Evolutionary conservation across 2,113 vertebrate genomes (phyloP).

Genomic region (Bufo gargarizans): DNA sequence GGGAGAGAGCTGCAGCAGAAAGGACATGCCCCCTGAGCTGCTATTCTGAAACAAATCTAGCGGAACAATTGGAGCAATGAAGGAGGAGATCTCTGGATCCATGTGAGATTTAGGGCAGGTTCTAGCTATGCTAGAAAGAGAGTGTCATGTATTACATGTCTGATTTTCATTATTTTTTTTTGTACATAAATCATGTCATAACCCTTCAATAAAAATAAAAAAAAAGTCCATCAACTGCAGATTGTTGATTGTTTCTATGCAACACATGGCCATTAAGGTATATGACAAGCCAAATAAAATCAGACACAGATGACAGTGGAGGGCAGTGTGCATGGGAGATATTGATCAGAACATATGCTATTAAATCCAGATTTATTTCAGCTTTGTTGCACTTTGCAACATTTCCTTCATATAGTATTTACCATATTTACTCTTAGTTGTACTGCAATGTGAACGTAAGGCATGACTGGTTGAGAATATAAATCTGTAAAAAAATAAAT

Average conservation of each 20-base stretch:
- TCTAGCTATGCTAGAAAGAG: no score
- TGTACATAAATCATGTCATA: no score
- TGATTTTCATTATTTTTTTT: no score
- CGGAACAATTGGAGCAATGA: no score
- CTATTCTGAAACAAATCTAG: no score
- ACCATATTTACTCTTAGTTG: not conserved
- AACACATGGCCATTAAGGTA: no score
- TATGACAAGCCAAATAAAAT: not conserved
- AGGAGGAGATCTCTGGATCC: no score
- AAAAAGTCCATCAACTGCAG: not conserved
- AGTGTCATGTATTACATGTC: no score
- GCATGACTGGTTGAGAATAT: not conserved
- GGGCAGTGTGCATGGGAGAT: not conserved
- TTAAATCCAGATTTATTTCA: not conserved
- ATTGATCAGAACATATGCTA: not conserved
- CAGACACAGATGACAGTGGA: not conserved
- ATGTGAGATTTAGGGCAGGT: no score
- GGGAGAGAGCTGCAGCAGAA: no score
- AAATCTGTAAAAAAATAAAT: conserved; percentile 29
- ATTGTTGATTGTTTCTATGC: not conserved
- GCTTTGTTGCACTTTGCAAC: not conserved
- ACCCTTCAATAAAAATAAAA: not conserved
- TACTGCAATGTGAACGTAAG: not conserved
- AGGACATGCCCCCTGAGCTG: no score
- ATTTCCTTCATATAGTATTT: not conserved